Evolutionary conservation across 2,797 vertebrate genomes (phyloP), one percentile per base, ranked within the genome.

Genomic region (Tangara arthus): DNA sequence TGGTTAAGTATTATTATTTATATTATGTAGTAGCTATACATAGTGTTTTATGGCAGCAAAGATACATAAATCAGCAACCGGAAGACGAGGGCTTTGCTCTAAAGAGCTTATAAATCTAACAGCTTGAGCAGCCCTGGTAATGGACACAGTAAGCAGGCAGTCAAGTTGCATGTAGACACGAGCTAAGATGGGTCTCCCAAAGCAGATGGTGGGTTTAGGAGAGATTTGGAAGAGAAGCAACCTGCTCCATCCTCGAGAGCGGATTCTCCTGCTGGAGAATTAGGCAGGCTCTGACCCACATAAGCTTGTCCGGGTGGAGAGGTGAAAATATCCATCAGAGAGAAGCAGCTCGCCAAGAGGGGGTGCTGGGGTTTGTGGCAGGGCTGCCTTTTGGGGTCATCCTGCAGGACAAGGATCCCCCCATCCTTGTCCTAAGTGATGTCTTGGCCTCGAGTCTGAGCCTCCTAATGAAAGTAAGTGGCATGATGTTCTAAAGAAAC

Each of bases 71-170:
- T 96, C 95, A 95, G 79, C 89, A 41, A 63, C 37, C 89, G 95
- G 94, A 94, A 96, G 95, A 92, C 7, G 69, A 96, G 92, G 94
- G 94, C 95, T 95, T 94, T 96, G 82, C 94, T 95, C 92, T 96
- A 95, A 96, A 96, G 96, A 95, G 94, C 95, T 96, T 96, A 95
- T 97, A 95, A 97, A 96, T 97, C 94, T 92, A 93, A 69, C 91
- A 91, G 95, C 93, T 89, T 89, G 91, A 95, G 95, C 93, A 86
- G 91, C 82, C 85, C 91, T 2, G 12, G 93, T 95, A 95, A 95
- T 95, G 94, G 92, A 93, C 94, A 82, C 81, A 94, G 93, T 75
- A 84, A 95, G 96, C 90, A 90, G 94, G 78, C 93, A 85, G 87
- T 85, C 84, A 95, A 96, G 94, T 95, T 83, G 91, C 76, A 41